Conservation (phyloP, 2,797 vertebrate genomes). For the Peromyscus aztecus region DNA sequence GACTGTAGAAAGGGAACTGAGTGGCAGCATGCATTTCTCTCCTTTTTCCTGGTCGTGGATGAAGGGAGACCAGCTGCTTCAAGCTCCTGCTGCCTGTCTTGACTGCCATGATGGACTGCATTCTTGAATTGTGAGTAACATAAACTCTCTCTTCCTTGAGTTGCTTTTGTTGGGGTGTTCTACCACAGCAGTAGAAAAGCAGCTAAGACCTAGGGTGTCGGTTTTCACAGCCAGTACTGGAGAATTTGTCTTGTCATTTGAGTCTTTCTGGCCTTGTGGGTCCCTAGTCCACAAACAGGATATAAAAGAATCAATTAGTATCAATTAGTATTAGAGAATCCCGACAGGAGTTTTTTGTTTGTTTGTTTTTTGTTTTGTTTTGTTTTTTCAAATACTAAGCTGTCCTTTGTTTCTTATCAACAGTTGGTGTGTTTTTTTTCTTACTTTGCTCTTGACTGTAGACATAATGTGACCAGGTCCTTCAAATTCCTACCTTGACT, state of each 20-base stretch:
- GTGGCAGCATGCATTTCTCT: background rate
- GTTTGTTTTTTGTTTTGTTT: no score
- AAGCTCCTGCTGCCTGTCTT: background rate
- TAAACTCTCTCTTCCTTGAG: background rate
- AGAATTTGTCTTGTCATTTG: background rate
- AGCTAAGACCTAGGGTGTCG: background rate
- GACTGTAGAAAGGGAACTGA: background rate
- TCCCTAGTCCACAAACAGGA: slow-evolving; percentile 24
- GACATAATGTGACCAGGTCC: background rate
- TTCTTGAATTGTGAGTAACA: background rate
- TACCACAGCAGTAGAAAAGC: background rate
- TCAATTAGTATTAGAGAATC: background rate
- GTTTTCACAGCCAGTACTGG: background rate
- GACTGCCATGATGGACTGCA: background rate
- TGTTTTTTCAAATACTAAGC: background rate
- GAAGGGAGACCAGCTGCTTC: background rate
- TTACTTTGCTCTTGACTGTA: background rate
- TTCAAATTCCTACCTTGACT: background rate
- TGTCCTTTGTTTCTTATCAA: background rate
- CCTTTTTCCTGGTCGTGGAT: background rate
- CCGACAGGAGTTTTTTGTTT: background rate
- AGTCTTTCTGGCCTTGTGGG: background rate
- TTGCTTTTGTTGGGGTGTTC: background rate
- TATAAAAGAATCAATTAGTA: background rate
- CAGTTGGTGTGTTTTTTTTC: background rate